These are phyloP conservation scores for Yponomeuta malinellus DNA, from an alignment of 2,888 invertebrate species.

Conservation along the genomic window DNA sequence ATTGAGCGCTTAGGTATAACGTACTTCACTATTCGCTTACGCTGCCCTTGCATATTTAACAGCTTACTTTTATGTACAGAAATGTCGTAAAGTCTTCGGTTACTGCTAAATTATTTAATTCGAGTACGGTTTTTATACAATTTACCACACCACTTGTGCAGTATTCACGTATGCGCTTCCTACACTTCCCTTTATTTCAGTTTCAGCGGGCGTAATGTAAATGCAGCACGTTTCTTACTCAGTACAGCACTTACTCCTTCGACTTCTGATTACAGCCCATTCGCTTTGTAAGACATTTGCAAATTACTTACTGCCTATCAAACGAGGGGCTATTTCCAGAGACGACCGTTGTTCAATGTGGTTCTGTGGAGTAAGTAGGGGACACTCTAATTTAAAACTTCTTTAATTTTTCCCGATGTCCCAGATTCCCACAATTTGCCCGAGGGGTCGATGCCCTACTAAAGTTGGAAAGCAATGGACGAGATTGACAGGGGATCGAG, in stretches of 20 bases:
- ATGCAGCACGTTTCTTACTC: neutral
- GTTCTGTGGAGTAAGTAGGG: neutral
- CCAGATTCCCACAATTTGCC: too few species aligned
- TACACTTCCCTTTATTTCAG: neutral
- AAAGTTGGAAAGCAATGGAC: too few species aligned
- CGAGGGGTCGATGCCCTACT: too few species aligned
- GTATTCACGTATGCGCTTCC: neutral
- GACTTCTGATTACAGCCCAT: constrained; percentile 34
- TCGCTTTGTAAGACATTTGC: constrained; percentile 28
- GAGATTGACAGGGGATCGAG: too few species aligned
- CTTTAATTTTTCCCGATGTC: neutral
- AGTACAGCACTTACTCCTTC: constrained; percentile 11
- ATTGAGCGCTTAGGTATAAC: neutral
- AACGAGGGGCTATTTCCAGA: constrained; percentile 23
- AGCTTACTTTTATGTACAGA: too few species aligned
- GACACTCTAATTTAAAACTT: neutral
- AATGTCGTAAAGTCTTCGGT: too few species aligned
- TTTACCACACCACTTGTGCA: neutral
- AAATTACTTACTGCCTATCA: constrained; percentile 33
- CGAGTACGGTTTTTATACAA: too few species aligned
- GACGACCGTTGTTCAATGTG: neutral
- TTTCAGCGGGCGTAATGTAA: neutral
- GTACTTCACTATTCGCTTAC: neutral
- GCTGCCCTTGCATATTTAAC: neutral
- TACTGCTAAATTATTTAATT: too few species aligned